Evolutionary conservation across 2,797 vertebrate species (phyloP).

Genomic region (Streptopelia turtur): DNA sequence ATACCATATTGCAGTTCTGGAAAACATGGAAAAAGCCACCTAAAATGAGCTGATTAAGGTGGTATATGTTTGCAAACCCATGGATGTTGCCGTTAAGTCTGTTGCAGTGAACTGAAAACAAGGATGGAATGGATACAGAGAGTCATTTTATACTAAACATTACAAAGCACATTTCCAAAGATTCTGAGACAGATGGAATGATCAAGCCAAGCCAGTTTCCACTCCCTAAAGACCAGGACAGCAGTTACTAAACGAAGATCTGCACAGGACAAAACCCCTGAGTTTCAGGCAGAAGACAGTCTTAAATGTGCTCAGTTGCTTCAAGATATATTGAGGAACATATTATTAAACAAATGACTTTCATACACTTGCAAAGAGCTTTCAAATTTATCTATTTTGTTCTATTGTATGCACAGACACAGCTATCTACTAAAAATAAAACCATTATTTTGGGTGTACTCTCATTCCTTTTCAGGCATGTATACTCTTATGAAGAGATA

Average conservation of each 20-base stretch:
- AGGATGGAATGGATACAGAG: neutral
- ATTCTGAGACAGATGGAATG: neutral
- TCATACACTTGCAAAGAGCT: neutral
- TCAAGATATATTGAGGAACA: neutral
- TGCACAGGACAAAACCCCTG: fast-evolving
- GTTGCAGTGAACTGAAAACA: neutral
- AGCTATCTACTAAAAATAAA: neutral
- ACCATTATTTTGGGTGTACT: neutral
- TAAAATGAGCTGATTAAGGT: neutral
- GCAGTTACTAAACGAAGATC: neutral
- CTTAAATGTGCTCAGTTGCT: neutral
- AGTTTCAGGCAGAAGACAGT: neutral
- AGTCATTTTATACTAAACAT: neutral
- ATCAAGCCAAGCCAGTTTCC: neutral
- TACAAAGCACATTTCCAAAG: neutral
- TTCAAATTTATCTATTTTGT: neutral
- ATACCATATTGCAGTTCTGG: neutral
- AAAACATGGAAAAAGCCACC: neutral
- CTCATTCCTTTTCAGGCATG: neutral
- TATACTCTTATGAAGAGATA: neutral
- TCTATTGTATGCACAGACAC: neutral
- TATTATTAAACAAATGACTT: neutral
- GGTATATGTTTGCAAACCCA: neutral
- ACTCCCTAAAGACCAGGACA: neutral
- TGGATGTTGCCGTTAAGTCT: neutral